Evolutionary conservation across 1,140 invertebrate species (phyloP).

Genomic region (Paraescarpia echinospica): DNA sequence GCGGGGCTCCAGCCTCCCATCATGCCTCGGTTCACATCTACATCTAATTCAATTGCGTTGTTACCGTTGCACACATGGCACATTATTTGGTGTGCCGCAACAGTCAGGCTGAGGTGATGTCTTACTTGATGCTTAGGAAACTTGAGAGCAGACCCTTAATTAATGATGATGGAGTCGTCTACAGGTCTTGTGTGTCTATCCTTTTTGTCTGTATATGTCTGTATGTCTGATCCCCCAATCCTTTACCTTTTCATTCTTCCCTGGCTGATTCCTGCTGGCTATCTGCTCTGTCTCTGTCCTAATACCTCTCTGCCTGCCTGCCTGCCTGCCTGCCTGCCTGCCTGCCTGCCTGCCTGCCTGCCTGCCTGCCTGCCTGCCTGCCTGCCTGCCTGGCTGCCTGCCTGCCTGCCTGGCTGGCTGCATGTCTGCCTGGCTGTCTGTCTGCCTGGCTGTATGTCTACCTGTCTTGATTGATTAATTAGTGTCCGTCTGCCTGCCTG

Average conservation of each 20-base stretch:
- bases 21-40: not conserved
- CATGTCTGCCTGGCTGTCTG: no score
- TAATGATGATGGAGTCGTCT: not conserved
- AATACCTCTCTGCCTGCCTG: not conserved
- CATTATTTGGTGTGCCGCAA: not conserved
- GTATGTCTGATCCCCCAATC: not conserved
- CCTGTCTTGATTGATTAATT: no score
- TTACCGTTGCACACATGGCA: not conserved
- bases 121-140: not conserved
- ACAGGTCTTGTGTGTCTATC: not conserved
- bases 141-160: not conserved
- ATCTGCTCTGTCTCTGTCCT: not conserved
- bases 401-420: no score
- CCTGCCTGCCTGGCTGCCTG: no score
- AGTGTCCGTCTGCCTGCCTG: no score
- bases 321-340: no score
- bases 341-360: no score
- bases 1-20: not conserved
- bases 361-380: no score
- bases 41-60: not conserved
- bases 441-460: no score
- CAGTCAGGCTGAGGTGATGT: not conserved
- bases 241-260: not conserved
- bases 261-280: not conserved
- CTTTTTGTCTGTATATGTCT: not conserved